Evolutionary conservation across 2,797 vertebrate genomes (phyloP).

Genomic region (Notolepis coatsorum): DNA sequence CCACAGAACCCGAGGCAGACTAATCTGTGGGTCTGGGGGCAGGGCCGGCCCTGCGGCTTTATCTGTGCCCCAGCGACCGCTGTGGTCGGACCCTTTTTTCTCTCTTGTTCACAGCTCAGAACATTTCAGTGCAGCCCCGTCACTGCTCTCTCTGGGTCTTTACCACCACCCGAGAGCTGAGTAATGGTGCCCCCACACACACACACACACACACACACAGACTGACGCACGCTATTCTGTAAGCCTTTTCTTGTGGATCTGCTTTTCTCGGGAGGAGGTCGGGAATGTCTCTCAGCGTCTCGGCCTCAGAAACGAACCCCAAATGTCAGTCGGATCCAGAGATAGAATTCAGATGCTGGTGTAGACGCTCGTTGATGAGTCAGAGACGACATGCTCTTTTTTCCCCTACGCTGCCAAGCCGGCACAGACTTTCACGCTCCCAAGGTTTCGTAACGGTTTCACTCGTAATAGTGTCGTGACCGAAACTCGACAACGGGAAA

Average conservation of each 20-base stretch:
- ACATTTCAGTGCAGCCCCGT: slow-evolving; percentile 35
- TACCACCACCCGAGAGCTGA: slow-evolving; percentile 41
- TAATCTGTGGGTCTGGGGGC: slow-evolving; percentile 42
- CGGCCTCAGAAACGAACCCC: neutral
- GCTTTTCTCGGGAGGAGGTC: slow-evolving; percentile 7
- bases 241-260: slow-evolving; percentile 26
- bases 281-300: neutral
- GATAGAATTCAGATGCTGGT: slow-evolving; percentile 54
- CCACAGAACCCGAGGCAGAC: slow-evolving; percentile 57
- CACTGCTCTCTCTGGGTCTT: slow-evolving; percentile 47
- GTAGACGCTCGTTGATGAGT: slow-evolving; percentile 35
- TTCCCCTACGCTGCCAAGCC: neutral
- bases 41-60: slow-evolving; percentile 17
- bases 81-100: slow-evolving; percentile 57
- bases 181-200: slow-evolving; percentile 33
- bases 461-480: too few relatives aligned
- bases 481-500: neutral
- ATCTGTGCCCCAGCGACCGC: slow-evolving; percentile 45
- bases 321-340: slow-evolving; percentile 42
- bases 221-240: slow-evolving; percentile 70
- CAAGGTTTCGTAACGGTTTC: too few relatives aligned
- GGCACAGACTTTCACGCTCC: too few relatives aligned
- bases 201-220: too few relatives aligned
- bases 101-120: slow-evolving; percentile 62
- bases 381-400: neutral